Conservation (phyloP, 2,113 vertebrate species). For the Rissa tridactyla region DNA sequence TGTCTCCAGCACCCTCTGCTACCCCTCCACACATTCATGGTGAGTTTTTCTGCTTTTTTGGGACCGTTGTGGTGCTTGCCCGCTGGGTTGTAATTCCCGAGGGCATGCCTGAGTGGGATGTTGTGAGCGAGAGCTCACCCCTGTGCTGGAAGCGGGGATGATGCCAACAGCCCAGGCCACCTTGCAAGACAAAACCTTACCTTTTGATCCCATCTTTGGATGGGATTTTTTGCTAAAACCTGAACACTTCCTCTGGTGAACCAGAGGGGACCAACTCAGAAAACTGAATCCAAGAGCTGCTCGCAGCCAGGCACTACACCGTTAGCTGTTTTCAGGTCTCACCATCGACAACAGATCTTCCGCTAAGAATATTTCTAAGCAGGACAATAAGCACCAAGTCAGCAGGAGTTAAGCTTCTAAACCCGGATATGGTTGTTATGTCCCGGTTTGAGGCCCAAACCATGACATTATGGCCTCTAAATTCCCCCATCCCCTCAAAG, state of each 20-base stretch:
- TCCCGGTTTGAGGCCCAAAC: not conserved
- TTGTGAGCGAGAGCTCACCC: not conserved
- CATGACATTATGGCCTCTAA: not conserved
- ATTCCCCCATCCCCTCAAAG: not conserved
- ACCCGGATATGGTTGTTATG: not conserved
- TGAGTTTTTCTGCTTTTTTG: not conserved
- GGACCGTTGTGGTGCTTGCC: not conserved
- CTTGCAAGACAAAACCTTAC: accelerated
- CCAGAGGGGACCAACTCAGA: not conserved
- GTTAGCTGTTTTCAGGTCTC: not conserved
- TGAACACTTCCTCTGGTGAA: not conserved
- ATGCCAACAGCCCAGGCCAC: not conserved
- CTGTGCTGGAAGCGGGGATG: not conserved
- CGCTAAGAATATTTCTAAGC: not conserved
- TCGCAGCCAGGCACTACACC: not conserved
- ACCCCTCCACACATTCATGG: not conserved
- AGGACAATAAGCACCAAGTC: not conserved
- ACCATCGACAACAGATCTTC: not conserved
- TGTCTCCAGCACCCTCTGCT: not conserved
- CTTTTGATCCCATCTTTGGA: not conserved
- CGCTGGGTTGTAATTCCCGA: not conserved
- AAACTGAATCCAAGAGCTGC: not conserved
- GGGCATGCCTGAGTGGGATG: not conserved
- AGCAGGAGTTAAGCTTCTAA: not conserved
- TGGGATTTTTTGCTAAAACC: not conserved